Base-by-base conservation (phyloP, 2,113 vertebrate genomes). In the Zingel zingel region DNA sequence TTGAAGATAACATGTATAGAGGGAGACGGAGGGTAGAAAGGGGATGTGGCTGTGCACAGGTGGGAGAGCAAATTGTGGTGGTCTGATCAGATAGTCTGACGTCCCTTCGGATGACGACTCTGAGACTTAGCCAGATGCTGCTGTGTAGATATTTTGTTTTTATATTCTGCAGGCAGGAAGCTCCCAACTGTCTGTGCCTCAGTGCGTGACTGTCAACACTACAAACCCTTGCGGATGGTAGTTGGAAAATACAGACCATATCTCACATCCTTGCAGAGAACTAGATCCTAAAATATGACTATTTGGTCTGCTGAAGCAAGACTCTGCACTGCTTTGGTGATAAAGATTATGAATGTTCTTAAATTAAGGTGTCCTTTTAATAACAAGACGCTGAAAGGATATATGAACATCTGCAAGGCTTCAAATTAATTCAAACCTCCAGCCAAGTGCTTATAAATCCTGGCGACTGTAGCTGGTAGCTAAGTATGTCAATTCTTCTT, bases 391-490 rank as follows among this genome's bases (percentile, higher is more conserved):
- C 71, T 79, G 59, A 73, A 50, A 67, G 83, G 75, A 84, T 78
- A 82, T 82, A 86, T 75, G 85, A 77, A 86, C 89, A 89, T 88
- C 88, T 86, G 91, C 81, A 81, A 66, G 62, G 65, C 65, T 71
- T 84, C 81, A 82, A 84, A 92, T 92, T 88, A 89, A 89, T 86
- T 79, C 87, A 53, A 66, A 70, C 59, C 50, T 61, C 11, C 27
- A 45, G 88, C 89, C 90, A 92, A 81, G 76, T 39, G 67, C 84
- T 81, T 62, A 64, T 91, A 94, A 92, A 93, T 92, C 81, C 85
- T 47, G 65, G 63, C 77, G 56, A 78, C 84, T 56, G 59, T 71
- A 70, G 83, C 83, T 50, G 68, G 30, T 54, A 63, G 77, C 86
- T 92, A 82, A 91, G 85, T 78, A 76, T 88, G 84, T 91, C 90